These are phyloP conservation scores for Myotis findleyi DNA, from an alignment of 2,797 vertebrate genomes.

Conservation along the genomic window DNA sequence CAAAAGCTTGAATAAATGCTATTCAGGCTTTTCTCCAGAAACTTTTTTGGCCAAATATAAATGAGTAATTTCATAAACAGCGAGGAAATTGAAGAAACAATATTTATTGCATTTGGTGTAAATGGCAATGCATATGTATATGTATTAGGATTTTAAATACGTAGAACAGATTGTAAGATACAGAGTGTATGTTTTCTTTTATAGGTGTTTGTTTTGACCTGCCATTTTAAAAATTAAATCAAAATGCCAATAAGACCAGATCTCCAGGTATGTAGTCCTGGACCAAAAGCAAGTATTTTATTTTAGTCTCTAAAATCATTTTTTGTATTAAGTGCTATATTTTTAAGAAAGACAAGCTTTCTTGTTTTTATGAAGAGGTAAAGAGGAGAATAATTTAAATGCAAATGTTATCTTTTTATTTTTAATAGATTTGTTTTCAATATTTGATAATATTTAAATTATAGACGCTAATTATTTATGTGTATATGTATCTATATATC, in stretches of 20 bases:
- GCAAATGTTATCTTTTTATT: neutral
- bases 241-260: constrained; percentile 85
- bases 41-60: constrained; percentile 20
- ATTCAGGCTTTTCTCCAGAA: neutral
- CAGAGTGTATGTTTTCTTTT: constrained; percentile 56
- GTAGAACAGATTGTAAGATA: constrained; percentile 1
- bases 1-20: neutral
- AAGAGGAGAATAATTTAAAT: constrained; percentile 27
- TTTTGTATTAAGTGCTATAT: constrained; percentile 45
- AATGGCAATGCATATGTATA: neutral
- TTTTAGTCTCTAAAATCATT: constrained; percentile 54
- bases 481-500: neutral
- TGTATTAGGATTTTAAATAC: constrained; percentile 45
- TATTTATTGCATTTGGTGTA: constrained; percentile 8
- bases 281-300: neutral
- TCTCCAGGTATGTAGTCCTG: constrained; percentile 83
- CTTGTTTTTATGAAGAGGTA: neutral
- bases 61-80: neutral
- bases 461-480: neutral
- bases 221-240: constrained; percentile 62
- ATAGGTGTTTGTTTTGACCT: constrained; percentile 58
- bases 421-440: constrained; percentile 43
- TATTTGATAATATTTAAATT: constrained; percentile 40
- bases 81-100: constrained; percentile 14
- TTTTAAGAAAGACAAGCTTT: constrained; percentile 25